phyloP scores from a whole-genome alignment of 35 echinoderm and acorn worm species.

The Nesometra sesokonis region DNA sequence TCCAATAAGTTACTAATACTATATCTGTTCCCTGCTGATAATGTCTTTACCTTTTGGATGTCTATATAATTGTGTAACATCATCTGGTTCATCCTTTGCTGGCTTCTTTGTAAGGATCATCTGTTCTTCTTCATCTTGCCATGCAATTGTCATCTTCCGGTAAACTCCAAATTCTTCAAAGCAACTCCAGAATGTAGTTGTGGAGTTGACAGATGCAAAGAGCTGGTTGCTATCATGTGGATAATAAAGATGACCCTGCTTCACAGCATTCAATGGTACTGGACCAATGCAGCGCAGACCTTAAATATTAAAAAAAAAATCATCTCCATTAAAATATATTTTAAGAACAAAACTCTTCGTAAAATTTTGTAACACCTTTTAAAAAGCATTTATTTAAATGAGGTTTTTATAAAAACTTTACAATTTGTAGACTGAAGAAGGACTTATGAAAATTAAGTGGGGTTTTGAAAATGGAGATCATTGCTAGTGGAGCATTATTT shows the following conservation, averaged over 20 bases:
- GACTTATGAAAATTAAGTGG: neutral
- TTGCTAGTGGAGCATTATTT: too few species aligned
- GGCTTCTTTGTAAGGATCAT: neutral
- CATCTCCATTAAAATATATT: too few species aligned
- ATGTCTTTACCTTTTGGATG: neutral
- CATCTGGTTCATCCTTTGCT: neutral
- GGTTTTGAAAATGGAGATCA: too few species aligned
- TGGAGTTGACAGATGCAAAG: neutral
- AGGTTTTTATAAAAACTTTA: neutral
- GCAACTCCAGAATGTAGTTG: neutral
- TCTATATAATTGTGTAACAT: neutral
- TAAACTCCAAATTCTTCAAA: neutral
- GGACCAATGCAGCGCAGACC: neutral
- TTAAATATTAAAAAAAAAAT: neutral
- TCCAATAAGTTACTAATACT: too few species aligned
- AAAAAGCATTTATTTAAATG: too few species aligned
- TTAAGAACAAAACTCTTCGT: too few species aligned
- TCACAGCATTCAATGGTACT: slow-evolving; percentile 5
- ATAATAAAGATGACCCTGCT: neutral
- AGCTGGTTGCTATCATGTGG: neutral
- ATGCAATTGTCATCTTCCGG: neutral
- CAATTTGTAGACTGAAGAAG: neutral
- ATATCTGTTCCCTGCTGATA: too few species aligned
- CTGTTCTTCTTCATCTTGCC: neutral
- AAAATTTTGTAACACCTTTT: too few species aligned